Evolutionary conservation across 2,797 vertebrate genomes (phyloP).

Genomic region (Alfaro cultratus): DNA sequence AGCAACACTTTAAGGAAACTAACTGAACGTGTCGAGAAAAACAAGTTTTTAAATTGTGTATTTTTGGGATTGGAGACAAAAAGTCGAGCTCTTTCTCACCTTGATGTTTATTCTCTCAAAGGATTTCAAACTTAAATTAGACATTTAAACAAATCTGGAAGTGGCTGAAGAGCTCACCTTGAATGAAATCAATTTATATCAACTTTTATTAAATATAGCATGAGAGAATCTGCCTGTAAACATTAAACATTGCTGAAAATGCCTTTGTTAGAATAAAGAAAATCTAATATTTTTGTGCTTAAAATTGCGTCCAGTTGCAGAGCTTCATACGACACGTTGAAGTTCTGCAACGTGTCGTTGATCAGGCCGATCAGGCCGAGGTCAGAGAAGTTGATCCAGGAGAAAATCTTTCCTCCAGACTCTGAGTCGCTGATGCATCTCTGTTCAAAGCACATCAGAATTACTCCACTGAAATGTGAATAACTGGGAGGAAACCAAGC

Average conservation of each 20-base stretch:
- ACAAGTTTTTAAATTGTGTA: no score
- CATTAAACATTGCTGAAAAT: neutral
- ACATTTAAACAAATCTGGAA: neutral
- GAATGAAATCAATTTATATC: neutral
- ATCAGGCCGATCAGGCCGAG: slow-evolving; percentile 28
- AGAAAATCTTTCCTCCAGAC: slow-evolving; percentile 27
- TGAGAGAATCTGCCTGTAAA: neutral
- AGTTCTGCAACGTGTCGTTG: no score
- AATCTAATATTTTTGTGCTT: neutral
- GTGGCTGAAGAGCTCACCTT: neutral
- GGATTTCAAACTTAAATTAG: neutral
- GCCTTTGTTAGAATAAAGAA: neutral
- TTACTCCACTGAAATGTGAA: slow-evolving; percentile 48
- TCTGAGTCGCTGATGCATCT: slow-evolving; percentile 40
- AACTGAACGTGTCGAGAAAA: no score
- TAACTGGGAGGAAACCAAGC: slow-evolving; percentile 58
- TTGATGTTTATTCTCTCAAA: no score
- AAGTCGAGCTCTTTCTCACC: no score
- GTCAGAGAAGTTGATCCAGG: slow-evolving; percentile 24
- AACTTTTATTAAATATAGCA: neutral
- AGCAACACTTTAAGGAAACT: no score
- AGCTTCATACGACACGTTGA: neutral
- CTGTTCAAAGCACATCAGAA: slow-evolving; percentile 56
- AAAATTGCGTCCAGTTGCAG: neutral
- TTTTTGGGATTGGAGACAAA: no score